A percentile compares a stretch with the other conserved stretches of the same genome.
phyloP scores from a whole-genome alignment of 2,888 invertebrate species.

The Xanthostigma xanthostigma region DNA sequence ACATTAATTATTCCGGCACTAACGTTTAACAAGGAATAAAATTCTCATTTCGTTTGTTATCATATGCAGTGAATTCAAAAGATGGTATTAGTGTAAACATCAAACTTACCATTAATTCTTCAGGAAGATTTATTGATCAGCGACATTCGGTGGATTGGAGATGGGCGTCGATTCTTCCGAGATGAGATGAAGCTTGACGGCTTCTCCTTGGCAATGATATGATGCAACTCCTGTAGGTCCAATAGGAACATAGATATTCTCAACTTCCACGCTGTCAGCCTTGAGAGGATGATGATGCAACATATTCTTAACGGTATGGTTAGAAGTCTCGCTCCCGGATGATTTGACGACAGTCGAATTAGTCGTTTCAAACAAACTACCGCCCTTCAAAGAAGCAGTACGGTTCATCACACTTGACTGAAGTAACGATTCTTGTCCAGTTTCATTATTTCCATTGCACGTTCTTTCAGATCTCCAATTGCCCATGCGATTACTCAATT shows the following conservation, averaged over 20 bases:
- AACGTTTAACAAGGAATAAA: no score
- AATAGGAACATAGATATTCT: slow-evolving; percentile 34
- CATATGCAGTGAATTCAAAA: no score
- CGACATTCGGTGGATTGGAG: neutral
- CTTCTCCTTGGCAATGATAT: slow-evolving; percentile 28
- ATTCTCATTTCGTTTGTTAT: no score
- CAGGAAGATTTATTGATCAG: no score
- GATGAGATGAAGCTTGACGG: slow-evolving; percentile 28
- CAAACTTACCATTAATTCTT: no score
- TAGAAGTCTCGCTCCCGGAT: slow-evolving; percentile 5
- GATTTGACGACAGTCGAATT: slow-evolving; percentile 2
- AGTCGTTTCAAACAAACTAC: neutral
- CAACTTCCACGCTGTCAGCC: slow-evolving; percentile 39
- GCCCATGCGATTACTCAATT: slow-evolving; percentile 30
- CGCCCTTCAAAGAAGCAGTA: slow-evolving; percentile 31
- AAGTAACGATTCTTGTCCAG: slow-evolving; percentile 38
- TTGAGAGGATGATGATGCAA: slow-evolving; percentile 21
- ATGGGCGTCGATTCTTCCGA: slow-evolving; percentile 26
- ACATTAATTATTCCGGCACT: no score
- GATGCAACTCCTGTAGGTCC: slow-evolving; percentile 16
- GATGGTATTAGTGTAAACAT: no score
- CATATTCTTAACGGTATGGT: no score
- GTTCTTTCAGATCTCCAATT: slow-evolving; percentile 50
- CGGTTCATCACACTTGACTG: slow-evolving; percentile 33
- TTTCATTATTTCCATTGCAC: slow-evolving; percentile 63